Conservation (phyloP, 1,140 invertebrate species). For the Colletes latitarsis region DNA sequence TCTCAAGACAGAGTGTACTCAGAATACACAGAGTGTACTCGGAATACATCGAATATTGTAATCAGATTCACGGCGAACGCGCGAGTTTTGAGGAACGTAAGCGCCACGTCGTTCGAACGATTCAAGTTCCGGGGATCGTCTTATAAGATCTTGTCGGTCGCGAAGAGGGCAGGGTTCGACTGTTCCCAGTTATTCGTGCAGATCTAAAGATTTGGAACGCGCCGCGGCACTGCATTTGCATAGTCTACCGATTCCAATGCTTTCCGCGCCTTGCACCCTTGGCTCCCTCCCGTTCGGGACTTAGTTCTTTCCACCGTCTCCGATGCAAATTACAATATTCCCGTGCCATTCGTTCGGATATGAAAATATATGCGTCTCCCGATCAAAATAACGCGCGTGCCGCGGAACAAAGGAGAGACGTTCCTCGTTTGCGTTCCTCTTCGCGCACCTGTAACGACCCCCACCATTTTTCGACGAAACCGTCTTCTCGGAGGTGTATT, state of each 20-base stretch:
- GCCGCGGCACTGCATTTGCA: slow-evolving; percentile 71
- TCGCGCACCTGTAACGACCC: background rate
- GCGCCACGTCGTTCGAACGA: background rate
- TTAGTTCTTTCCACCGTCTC: slow-evolving; percentile 77
- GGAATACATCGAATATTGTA: too few relatives aligned
- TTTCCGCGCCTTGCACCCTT: slow-evolving; percentile 39
- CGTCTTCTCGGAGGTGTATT: too few relatives aligned
- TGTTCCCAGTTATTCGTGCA: slow-evolving; percentile 58
- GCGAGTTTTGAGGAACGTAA: too few relatives aligned
- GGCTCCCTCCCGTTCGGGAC: slow-evolving; percentile 58
- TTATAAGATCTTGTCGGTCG: slow-evolving; percentile 26
- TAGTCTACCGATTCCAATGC: slow-evolving; percentile 75
- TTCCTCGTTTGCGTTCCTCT: background rate
- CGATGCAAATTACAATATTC: slow-evolving; percentile 81
- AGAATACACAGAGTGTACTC: too few relatives aligned
- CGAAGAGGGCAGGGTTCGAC: slow-evolving; percentile 30
- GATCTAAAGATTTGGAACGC: slow-evolving; percentile 68
- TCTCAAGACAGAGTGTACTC: too few relatives aligned
- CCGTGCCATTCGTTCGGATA: slow-evolving; percentile 75
- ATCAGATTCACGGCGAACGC: too few relatives aligned
- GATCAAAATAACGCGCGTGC: slow-evolving; percentile 72
- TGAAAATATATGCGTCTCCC: slow-evolving; percentile 78
- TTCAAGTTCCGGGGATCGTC: slow-evolving; percentile 31
- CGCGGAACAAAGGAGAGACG: slow-evolving; percentile 9
- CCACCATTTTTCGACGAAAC: background rate